Evolutionary conservation across 2,797 vertebrate genomes (phyloP), one percentile per base, ranked within the genome.

Genomic region (Cirrhinus mrigala): DNA sequence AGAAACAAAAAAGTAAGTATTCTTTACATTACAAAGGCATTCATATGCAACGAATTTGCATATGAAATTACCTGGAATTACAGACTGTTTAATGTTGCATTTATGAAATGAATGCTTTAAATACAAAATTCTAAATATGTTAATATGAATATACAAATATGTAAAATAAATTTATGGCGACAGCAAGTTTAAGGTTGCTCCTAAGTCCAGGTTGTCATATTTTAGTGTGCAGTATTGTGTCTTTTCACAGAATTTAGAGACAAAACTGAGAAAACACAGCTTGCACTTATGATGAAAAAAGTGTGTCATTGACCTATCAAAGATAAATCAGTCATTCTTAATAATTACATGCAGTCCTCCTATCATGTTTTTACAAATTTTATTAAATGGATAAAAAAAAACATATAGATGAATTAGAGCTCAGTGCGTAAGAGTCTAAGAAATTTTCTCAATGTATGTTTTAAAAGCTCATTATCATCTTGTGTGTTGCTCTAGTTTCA

Each of bases 401-500:
- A 75, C 64, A 20, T 33, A 3, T 48, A 50, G 50, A 52, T 76
- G 50, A 54, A 29, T 24, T 66, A 27, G 9, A 52, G 46, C 1
- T 37, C 27, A 22, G 46, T 48, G 18, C 44, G 24, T 22, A 27
- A 24, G 27, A 12, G 20, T 48, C 33, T 16, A 24, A 54, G 18
- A 66, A 27, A 40, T 64, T 0, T 27, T 68, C 16, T 68, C 50
- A 44, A 82, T 82, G n/a, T 71, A 79, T 48, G 33, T 44, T 71
- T 71, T 71, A 37, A 85, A 79, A 27, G 83, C 69, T 64, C 40
- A 20, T 60, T 37, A 73, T 50, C 15, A 52, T 80, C 18, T 48
- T 82, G 37, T 70, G 66, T 79, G 27, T 40, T 82, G 66, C 69
- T 62, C 62, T 46, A 87, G 37, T 85, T 87, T 87, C 75, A 54